These are phyloP conservation scores for Chymomyza amoena DNA, from an alignment of 2,888 invertebrate genomes.

Conservation along the genomic window DNA sequence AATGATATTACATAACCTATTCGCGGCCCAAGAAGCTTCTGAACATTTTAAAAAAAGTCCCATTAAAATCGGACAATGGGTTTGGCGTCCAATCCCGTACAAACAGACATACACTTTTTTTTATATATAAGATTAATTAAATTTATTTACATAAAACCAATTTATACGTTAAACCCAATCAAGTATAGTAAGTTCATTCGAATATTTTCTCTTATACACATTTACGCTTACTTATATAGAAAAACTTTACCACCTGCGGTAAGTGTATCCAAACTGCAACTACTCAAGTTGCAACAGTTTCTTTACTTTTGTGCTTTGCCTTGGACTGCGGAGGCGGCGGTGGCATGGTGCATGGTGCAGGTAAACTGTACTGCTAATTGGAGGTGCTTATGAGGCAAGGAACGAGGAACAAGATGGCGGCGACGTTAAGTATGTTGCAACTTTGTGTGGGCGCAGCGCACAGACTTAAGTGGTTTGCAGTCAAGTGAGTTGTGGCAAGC, in stretches of 20 bases:
- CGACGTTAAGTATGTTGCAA: conserved; percentile 30
- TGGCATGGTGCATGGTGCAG: conserved; percentile 13
- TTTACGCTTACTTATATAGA: too few species aligned
- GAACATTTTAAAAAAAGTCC: too few species aligned
- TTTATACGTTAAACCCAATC: too few species aligned
- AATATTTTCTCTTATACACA: too few species aligned
- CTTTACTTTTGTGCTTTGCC: conserved; percentile 30
- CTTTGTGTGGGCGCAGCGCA: conserved; percentile 5
- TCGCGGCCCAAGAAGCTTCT: too few species aligned
- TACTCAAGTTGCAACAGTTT: not conserved
- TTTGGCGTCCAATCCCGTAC: too few species aligned
- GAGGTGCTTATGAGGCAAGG: conserved; percentile 18
- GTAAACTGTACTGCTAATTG: conserved; percentile 37
- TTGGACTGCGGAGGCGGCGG: conserved; percentile 42
- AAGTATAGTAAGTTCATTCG: too few species aligned
- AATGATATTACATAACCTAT: too few species aligned
- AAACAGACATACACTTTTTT: too few species aligned
- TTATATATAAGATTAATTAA: too few species aligned
- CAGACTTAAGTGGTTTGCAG: conserved; percentile 4
- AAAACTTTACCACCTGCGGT: not conserved
- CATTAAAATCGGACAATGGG: too few species aligned
- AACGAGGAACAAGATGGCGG: not conserved
- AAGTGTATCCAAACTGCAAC: not conserved
- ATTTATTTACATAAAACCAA: too few species aligned
- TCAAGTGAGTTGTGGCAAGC: not conserved